Conservation (phyloP, 2,797 vertebrate species). For the Jordanella pulchra region DNA sequence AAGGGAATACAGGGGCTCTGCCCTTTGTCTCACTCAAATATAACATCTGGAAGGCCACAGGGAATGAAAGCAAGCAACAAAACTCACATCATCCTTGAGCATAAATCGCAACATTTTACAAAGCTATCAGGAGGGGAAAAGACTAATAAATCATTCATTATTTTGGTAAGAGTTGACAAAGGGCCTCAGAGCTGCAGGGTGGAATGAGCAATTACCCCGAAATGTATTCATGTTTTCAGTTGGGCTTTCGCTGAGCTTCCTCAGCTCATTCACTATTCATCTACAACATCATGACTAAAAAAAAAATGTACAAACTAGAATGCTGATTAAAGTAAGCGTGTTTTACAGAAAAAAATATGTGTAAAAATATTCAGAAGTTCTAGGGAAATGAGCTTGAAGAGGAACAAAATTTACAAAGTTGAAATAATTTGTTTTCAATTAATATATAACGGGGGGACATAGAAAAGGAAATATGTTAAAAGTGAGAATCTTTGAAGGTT, state of each 20-base stretch:
- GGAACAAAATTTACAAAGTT: neutral
- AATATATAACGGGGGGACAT: neutral
- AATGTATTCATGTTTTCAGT: constrained; percentile 54
- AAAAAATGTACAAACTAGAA: constrained; percentile 10
- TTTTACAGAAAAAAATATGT: neutral
- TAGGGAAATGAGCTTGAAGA: neutral
- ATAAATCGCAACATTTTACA: constrained; percentile 9
- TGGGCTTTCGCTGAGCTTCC: constrained; percentile 40
- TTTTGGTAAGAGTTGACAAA: constrained; percentile 51
- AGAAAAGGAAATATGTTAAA: neutral
- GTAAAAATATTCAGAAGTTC: constrained; percentile 1
- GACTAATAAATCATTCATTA: constrained; percentile 17
- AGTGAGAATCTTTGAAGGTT: neutral
- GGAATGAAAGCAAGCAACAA: constrained; percentile 24
- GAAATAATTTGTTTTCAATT: neutral
- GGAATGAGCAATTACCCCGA: constrained; percentile 42
- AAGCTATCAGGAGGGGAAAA: constrained; percentile 12
- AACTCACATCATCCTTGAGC: constrained; percentile 8
- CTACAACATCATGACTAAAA: constrained; percentile 38
- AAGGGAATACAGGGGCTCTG: neutral
- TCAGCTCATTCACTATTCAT: constrained; percentile 58
- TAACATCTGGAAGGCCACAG: neutral
- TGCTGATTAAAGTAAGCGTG: neutral
- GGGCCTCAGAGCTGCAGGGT: constrained; percentile 3
- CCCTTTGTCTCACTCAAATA: neutral